These are phyloP conservation scores for Tinea semifulvella DNA, from an alignment of 2,888 invertebrate species.

Conservation along the genomic window DNA sequence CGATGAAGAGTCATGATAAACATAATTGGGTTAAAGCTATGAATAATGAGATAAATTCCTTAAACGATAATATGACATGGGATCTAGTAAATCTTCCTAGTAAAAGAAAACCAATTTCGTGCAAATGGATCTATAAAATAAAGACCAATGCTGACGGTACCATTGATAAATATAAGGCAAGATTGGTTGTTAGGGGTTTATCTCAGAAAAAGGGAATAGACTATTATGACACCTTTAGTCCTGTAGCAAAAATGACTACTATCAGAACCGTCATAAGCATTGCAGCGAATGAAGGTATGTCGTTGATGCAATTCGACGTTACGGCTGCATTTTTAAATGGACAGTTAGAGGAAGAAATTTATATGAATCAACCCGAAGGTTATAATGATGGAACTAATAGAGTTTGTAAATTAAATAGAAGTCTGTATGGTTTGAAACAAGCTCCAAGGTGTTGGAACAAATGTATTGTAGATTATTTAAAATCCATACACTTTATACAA, in stretches of 20 bases:
- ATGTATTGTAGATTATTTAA: conserved; percentile 10
- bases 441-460: conserved; percentile 16
- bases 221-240: conserved; percentile 18
- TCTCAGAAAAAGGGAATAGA: conserved; percentile 18
- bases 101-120: conserved; percentile 19
- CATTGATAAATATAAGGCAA: conserved; percentile 21
- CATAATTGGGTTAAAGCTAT: conserved; percentile 22
- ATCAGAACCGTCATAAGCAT: conserved; percentile 16
- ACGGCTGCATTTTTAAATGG: conserved; percentile 15
- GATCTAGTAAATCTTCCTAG: conserved; percentile 20
- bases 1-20: conserved; percentile 11
- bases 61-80: conserved; percentile 24
- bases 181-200: conserved; percentile 18
- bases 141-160: conserved; percentile 21
- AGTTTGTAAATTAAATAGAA: conserved; percentile 15
- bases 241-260: conserved; percentile 17
- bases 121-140: conserved; percentile 20
- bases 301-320: conserved; percentile 7
- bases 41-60: conserved; percentile 22
- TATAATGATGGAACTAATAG: conserved; percentile 6
- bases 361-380: conserved; percentile 16
- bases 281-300: conserved; percentile 15
- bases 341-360: conserved; percentile 15
- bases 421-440: conserved; percentile 17
- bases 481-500: conserved; percentile 13